These are phyloP conservation scores for Garra rufa DNA, from an alignment of 2,113 vertebrate species.

Conservation along the genomic window DNA sequence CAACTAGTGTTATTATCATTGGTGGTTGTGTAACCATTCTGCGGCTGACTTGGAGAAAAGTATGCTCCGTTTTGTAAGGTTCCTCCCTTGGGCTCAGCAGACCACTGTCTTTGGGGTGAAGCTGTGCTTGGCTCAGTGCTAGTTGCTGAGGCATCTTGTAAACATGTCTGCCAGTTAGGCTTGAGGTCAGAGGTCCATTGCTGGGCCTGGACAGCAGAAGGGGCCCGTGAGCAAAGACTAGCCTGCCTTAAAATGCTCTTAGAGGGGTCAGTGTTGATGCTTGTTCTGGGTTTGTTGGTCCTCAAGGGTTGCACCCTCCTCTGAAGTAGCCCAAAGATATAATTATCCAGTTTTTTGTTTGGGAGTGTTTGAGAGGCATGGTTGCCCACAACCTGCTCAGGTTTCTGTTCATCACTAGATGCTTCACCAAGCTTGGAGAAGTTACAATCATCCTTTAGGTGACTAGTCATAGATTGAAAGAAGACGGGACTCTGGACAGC, in stretches of 20 bases:
- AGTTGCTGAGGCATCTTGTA: constrained; percentile 62
- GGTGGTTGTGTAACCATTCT: constrained; percentile 39
- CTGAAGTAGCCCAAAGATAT: constrained; percentile 90
- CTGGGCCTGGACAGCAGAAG: constrained; percentile 63
- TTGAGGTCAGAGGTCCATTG: constrained; percentile 71
- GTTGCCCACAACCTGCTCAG: constrained; percentile 61
- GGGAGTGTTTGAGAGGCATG: constrained; percentile 67
- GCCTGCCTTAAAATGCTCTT: constrained; percentile 87
- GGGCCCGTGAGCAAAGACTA: constrained; percentile 80
- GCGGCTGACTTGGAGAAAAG: constrained; percentile 37
- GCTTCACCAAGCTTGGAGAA: constrained; percentile 64
- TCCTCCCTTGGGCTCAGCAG: constrained; percentile 73
- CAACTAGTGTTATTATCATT: constrained; percentile 62
- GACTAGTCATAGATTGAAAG: constrained; percentile 78
- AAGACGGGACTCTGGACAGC: constrained; percentile 89
- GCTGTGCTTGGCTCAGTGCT: constrained; percentile 67
- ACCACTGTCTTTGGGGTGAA: constrained; percentile 77
- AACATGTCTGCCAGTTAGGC: constrained; percentile 68
- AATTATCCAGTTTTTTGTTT: constrained; percentile 85
- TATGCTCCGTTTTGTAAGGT: constrained; percentile 72
- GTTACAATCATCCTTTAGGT: constrained; percentile 74
- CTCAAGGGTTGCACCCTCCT: constrained; percentile 83
- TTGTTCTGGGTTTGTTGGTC: constrained; percentile 90
- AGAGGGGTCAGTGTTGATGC: constrained; percentile 83
- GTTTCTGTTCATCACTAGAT: constrained; percentile 69